Evolutionary conservation across 1,140 invertebrate genomes (phyloP).

Genomic region (Dreissena polymorpha): DNA sequence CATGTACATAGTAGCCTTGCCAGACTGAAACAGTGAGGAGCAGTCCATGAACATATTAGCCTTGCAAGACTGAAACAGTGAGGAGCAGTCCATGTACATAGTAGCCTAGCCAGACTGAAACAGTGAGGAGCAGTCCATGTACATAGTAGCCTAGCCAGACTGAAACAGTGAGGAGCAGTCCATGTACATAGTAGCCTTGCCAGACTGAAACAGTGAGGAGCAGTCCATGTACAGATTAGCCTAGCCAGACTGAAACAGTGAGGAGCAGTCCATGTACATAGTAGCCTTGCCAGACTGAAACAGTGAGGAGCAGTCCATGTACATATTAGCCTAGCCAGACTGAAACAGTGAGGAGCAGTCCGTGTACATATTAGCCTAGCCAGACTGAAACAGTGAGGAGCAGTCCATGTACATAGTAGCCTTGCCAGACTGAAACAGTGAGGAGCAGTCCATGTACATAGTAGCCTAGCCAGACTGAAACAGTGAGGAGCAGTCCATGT

Average conservation of each 20-base stretch:
- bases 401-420: neutral
- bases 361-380: conserved; percentile 61
- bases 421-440: conserved; percentile 77
- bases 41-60: neutral
- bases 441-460: neutral
- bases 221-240: neutral
- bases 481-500: neutral
- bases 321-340: conserved; percentile 76
- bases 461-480: conserved; percentile 77
- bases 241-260: conserved; percentile 76
- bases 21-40: conserved; percentile 70
- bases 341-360: conserved; percentile 40
- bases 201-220: conserved; percentile 70
- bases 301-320: neutral
- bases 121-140: neutral
- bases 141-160: conserved; percentile 75
- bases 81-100: neutral
- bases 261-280: neutral
- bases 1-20: conserved; percentile 63
- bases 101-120: conserved; percentile 77
- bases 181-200: conserved; percentile 63
- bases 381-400: conserved; percentile 70
- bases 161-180: conserved; percentile 40
- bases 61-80: conserved; percentile 77
- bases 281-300: conserved; percentile 77